phyloP scores from a whole-genome alignment of 2,797 vertebrate species.

The Merluccius polli region DNA sequence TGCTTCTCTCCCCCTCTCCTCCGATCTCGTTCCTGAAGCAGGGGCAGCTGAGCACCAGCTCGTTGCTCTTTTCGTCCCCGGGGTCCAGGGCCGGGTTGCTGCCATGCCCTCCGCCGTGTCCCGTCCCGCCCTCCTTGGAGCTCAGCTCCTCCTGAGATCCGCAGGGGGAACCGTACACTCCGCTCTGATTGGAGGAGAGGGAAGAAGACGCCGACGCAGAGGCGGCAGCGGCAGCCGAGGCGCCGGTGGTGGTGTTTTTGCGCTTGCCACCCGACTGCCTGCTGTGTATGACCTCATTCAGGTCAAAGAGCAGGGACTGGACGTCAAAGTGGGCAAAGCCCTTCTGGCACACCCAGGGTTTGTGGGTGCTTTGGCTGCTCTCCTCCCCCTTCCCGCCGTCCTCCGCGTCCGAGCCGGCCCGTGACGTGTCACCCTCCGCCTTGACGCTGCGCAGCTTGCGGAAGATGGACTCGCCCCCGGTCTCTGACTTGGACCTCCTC shows the following conservation, averaged over 20 bases:
- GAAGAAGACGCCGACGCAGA: slow-evolving; percentile 87
- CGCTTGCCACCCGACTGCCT: slow-evolving; percentile 90
- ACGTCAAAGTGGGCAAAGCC: slow-evolving; percentile 96
- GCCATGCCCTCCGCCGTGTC: slow-evolving; percentile 41
- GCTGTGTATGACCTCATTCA: slow-evolving; percentile 87
- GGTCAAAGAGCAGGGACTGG: slow-evolving; percentile 94
- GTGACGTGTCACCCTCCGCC: slow-evolving; percentile 86
- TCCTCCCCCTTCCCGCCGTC: slow-evolving; percentile 89
- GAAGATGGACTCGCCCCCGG: slow-evolving; percentile 96
- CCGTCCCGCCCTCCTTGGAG: slow-evolving; percentile 78
- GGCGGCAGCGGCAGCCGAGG: slow-evolving; percentile 91
- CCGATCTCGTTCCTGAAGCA: slow-evolving; percentile 98
- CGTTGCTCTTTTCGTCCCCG: slow-evolving; percentile 97
- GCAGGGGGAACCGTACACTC: slow-evolving; percentile 86
- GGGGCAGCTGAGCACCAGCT: slow-evolving; percentile 95
- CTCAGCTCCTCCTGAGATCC: slow-evolving; percentile 97
- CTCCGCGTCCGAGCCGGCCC: slow-evolving; percentile 85
- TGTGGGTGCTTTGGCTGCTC: slow-evolving; percentile 64
- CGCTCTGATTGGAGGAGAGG: slow-evolving; percentile 83
- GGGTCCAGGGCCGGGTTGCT: slow-evolving; percentile 81
- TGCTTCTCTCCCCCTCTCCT: slow-evolving; percentile 92
- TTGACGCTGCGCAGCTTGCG: slow-evolving; percentile 93
- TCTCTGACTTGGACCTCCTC: slow-evolving; percentile 95
- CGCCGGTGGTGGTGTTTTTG: slow-evolving; percentile 97
- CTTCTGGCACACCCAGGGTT: slow-evolving; percentile 92